Base-by-base conservation (phyloP, 2,113 vertebrate species). In the Sisor rabdophorus region DNA sequence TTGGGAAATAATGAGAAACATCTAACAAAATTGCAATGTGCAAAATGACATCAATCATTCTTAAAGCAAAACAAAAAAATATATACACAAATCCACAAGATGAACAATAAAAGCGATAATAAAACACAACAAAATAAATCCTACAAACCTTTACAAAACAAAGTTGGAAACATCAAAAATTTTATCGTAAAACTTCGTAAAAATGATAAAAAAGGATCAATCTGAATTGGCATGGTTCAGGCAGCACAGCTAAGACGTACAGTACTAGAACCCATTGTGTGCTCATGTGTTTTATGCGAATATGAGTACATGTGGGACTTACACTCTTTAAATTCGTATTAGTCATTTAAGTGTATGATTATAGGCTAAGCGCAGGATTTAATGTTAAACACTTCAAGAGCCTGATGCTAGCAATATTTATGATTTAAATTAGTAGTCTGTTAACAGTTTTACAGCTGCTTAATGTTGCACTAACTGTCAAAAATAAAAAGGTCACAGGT, bases 241-340 rank as follows among this genome's bases (percentile, higher is more conserved):
- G 4, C 44, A 56, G 52, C 28, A n/a, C 13, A 28, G 64, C 3
- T 64, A 75, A 56, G 54, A 53, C 20, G 16, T 13, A 22, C 70
- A 15, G 16, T 13, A 22, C 70, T 71, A 70, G 53, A 5, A 11
- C 47, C 63, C 61, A 53, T 20, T 17, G 53, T 26, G 24, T 53
- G 28, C 73, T 56, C 22, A 55, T 40, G 63, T 69, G 44, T 69
- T 24, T 47, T 60, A 63, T 52, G 68, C 53, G 26, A 2, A 30
- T 4, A 12, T 70, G 26, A 68, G 65, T 17, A 68, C 3, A 58
- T 56, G 56, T 17, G 30, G 47, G 54, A 75, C 77, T 69, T 10
- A 55, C 80, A 73, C 64, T 75, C 67, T 78, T 82, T 82, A 79
- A 80, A 80, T 44, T 72, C 47, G 76, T 15, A 67, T 75, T 71